These are phyloP conservation scores for Amniataba percoides DNA, from an alignment of 2,797 vertebrate genomes.

Conservation along the genomic window DNA sequence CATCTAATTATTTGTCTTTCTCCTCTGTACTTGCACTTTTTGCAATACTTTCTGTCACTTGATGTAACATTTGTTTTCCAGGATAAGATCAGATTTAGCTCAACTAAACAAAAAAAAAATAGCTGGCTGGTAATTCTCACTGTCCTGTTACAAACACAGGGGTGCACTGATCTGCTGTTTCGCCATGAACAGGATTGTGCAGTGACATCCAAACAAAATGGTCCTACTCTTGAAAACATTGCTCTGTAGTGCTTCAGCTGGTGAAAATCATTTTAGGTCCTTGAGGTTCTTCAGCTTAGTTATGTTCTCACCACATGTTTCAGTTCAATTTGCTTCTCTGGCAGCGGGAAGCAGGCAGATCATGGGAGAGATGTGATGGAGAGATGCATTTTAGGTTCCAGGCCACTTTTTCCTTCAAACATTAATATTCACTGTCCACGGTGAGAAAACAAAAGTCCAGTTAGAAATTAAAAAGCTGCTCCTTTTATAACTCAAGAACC, in stretches of 20 bases:
- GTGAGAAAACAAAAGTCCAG: too few relatives aligned
- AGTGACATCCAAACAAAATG: too few relatives aligned
- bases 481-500: too few relatives aligned
- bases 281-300: too few relatives aligned
- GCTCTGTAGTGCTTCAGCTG: too few relatives aligned
- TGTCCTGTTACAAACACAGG: neutral
- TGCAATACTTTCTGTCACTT: neutral
- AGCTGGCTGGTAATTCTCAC: neutral
- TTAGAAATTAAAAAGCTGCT: too few relatives aligned
- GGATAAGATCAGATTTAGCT: neutral
- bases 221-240: too few relatives aligned
- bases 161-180: neutral
- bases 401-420: neutral
- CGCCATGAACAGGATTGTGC: neutral
- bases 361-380: neutral
- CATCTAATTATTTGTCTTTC: constrained; percentile 52
- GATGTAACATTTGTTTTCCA: neutral
- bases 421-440: neutral
- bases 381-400: neutral
- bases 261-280: too few relatives aligned
- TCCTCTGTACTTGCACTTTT: neutral
- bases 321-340: neutral
- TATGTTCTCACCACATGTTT: neutral
- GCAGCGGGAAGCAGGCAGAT: neutral
- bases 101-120: neutral